Base-by-base conservation (phyloP, 1,140 invertebrate species). In the Nymphalis io region DNA sequence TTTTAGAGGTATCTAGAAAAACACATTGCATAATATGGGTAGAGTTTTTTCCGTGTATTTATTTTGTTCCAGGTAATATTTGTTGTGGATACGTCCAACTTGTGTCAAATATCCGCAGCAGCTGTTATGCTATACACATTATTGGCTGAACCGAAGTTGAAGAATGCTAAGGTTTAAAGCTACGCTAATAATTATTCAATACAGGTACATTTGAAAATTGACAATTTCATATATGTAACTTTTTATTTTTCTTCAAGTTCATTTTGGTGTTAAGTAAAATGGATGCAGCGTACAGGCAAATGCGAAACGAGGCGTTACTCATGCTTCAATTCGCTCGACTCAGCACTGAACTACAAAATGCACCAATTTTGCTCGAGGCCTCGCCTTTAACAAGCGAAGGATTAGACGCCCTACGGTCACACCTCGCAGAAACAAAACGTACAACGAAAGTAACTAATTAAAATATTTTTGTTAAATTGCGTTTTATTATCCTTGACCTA, bases 71-170 rank as follows among this genome's bases (percentile, higher is more conserved):
- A 91, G 89, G 74, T 91, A 1, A 94, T 97, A 68, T 96, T 95
- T 71, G 95, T 96, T 1, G 93, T 96, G 11, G 96, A 96, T 79
- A 93, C 95, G 0, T 96, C 95, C 5, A 96, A 96, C 89, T 91
- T 96, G 53, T 96, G 95, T 74, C 95, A 96, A 89, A 96, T 96
- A 77, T 95, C 95, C 13, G 95, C 95, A n/a, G 95, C 96, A 42
- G 95, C 95, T 16, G 94, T 96, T 2, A 90, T 96, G 48, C 85
- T 96, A 0, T 96, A 96, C 76, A 95, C 95, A 0, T 89, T 96
- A 16, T 78, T 96, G n/a, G 93, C 95, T 2, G 93, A 96, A 73
- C 95, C 96, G 0, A 87, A 90, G 57, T 80, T 96, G 15, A 93
- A 92, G 71, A 93, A 92, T 70, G 92, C 93, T 2, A 95, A 95